Evolutionary conservation across 1,140 invertebrate genomes (phyloP).

Genomic region (Nylanderia fulva): DNA sequence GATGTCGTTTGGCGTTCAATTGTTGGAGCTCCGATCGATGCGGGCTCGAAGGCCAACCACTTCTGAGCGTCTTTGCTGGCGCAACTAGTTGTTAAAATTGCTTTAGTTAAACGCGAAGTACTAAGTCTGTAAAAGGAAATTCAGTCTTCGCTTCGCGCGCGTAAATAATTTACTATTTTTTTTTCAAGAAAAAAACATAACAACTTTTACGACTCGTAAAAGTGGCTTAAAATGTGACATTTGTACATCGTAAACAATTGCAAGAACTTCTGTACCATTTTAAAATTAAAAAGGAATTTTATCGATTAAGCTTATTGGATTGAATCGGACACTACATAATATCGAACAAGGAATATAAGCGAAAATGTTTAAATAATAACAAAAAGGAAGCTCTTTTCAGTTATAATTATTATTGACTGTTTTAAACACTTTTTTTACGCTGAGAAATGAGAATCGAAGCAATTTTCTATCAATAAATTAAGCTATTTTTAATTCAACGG

Average conservation of each 20-base stretch:
- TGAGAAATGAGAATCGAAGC: too few species aligned
- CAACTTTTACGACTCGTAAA: not conserved
- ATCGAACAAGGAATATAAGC: not conserved
- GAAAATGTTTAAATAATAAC: not conserved
- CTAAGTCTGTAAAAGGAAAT: not conserved
- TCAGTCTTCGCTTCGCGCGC: not conserved
- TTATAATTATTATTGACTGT: not conserved
- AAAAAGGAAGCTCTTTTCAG: not conserved
- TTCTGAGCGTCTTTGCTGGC: not conserved
- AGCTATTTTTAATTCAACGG: too few species aligned
- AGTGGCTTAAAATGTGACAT: not conserved
- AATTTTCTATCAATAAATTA: too few species aligned
- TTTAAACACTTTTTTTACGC: not conserved
- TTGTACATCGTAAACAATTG: not conserved
- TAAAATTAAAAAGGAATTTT: not conserved
- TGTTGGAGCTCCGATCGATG: slow-evolving; percentile 20
- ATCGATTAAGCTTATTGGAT: not conserved
- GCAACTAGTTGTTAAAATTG: slow-evolving; percentile 5
- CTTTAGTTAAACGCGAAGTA: not conserved
- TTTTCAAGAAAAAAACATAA: not conserved
- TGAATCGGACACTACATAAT: too few species aligned
- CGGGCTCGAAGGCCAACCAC: slow-evolving; percentile 44
- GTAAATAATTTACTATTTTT: not conserved
- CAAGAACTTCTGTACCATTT: not conserved
- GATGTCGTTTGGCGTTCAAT: not conserved